Conservation (phyloP, 64 coral and sea anemone species). For the Actinia equina region DNA sequence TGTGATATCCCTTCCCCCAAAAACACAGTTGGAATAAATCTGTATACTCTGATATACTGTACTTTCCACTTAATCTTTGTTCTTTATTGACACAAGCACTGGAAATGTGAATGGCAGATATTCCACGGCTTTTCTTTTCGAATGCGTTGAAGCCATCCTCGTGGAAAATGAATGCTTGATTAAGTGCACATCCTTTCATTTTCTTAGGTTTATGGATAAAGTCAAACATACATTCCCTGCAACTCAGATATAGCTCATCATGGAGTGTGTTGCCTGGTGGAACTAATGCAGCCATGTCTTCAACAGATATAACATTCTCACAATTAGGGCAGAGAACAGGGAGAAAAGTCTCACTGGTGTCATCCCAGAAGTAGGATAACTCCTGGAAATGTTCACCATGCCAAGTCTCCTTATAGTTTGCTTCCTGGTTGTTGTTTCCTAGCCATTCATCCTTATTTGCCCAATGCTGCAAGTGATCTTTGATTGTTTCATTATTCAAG, state of each 20-base stretch:
- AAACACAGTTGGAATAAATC: conserved; percentile 32
- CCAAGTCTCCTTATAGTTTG: conserved; percentile 12
- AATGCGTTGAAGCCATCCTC: conserved; percentile 64
- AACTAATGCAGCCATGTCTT: conserved; percentile 5
- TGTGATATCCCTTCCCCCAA: conserved; percentile 40
- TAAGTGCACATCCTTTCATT: conserved; percentile 19
- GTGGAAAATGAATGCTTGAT: conserved; percentile 46
- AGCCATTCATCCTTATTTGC: conserved; percentile 27
- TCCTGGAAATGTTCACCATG: conserved; percentile 31
- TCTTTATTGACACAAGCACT: conserved; percentile 48
- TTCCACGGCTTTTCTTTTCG: conserved; percentile 40
- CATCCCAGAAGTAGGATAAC: conserved; percentile 34
- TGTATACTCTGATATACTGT: conserved; percentile 25
- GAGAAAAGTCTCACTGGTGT: not conserved
- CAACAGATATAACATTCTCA: not conserved
- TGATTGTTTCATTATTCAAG: not conserved
- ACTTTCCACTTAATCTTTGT: conserved; percentile 21
- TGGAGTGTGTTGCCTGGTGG: not conserved
- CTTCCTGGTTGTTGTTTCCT: not conserved
- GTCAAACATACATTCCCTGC: conserved; percentile 39
- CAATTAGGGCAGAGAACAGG: not conserved
- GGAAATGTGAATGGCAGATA: conserved; percentile 38
- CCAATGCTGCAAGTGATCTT: conserved; percentile 31
- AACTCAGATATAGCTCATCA: conserved; percentile 9
- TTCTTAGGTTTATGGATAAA: conserved; percentile 37